Conservation (phyloP, 2,888 invertebrate species). For the Hyposoter didymator region DNA sequence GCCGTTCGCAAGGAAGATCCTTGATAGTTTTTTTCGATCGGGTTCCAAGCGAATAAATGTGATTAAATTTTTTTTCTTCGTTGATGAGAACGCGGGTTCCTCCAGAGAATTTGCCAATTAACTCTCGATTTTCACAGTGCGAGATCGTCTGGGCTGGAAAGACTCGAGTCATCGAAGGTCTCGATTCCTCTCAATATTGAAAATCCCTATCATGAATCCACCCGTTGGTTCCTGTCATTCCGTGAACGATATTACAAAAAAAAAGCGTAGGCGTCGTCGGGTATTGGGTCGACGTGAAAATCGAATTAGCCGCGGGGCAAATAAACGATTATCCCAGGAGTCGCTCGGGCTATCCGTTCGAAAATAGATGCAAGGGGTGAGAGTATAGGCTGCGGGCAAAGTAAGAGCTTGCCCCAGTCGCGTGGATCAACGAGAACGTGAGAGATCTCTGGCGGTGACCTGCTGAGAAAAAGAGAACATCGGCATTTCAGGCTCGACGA, state of each 20-base stretch:
- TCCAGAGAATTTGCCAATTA: neutral
- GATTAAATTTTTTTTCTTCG: neutral
- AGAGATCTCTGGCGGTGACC: constrained; percentile 45
- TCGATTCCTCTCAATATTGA: constrained; percentile 14
- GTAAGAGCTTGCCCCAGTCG: constrained; percentile 20
- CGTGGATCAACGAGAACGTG: constrained; percentile 36
- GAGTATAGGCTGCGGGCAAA: constrained; percentile 28
- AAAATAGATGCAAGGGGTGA: constrained; percentile 62
- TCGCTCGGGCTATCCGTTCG: constrained; percentile 49
- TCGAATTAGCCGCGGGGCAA: constrained; percentile 67
- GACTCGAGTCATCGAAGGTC: constrained; percentile 6
- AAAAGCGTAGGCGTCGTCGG: constrained; percentile 41
- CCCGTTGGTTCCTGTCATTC: constrained; percentile 22
- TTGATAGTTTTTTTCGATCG: neutral
- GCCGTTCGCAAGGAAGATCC: neutral
- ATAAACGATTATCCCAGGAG: constrained; percentile 67
- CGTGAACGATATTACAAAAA: constrained; percentile 31
- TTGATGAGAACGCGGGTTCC: neutral
- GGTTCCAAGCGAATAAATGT: neutral
- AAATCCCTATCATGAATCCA: constrained; percentile 15
- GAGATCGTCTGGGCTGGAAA: constrained; percentile 20
- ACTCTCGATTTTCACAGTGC: constrained; percentile 35
- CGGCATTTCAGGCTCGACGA: constrained; percentile 8
- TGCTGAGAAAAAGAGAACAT: constrained; percentile 13
- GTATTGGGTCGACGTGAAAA: constrained; percentile 63